Conservation (phyloP, 2,888 invertebrate species). For the Dryomyza anilis region DNA sequence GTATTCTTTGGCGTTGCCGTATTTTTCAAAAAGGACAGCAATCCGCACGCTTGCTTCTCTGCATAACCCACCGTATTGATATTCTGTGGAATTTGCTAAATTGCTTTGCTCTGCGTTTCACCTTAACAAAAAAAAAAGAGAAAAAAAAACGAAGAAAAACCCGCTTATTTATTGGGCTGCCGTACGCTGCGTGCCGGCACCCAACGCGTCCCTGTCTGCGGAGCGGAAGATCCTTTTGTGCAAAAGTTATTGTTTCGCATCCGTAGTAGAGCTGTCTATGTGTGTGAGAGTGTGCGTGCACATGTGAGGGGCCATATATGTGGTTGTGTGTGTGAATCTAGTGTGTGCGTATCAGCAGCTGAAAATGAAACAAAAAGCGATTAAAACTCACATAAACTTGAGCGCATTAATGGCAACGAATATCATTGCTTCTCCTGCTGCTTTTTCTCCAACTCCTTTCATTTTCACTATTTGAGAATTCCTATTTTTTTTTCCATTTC, state of each 20-base stretch:
- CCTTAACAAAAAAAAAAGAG: too few species aligned
- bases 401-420: constrained; percentile 52
- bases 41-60: not conserved
- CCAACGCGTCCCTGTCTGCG: not conserved
- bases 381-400: constrained; percentile 54
- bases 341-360: not conserved
- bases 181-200: not conserved
- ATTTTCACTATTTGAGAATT: not conserved
- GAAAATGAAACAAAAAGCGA: constrained; percentile 43
- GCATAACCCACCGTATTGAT: constrained; percentile 10
- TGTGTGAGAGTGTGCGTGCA: not conserved
- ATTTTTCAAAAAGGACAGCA: too few species aligned
- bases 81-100: constrained; percentile 47
- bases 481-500: too few species aligned
- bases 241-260: constrained; percentile 19
- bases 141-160: too few species aligned
- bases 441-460: not conserved
- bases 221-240: constrained; percentile 3
- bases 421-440: constrained; percentile 47
- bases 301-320: not conserved
- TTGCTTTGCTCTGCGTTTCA: constrained; percentile 42
- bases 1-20: too few species aligned
- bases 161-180: not conserved
- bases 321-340: not conserved
- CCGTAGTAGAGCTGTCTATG: not conserved